Base-by-base conservation (phyloP, 2,888 invertebrate species). In the Xestia sexstrigata region DNA sequence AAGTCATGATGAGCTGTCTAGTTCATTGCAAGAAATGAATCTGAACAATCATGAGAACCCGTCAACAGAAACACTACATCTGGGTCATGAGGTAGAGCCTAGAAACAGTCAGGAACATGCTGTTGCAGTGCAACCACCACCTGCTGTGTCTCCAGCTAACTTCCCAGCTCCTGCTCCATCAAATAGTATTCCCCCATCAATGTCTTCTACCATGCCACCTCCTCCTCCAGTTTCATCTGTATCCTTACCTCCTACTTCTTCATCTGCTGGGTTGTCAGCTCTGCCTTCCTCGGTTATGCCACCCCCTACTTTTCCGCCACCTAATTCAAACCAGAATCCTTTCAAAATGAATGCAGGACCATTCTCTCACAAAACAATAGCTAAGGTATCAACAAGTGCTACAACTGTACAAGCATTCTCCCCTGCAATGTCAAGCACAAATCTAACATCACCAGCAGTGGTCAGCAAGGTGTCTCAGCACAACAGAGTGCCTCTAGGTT, bases 281-380 rank as follows among this genome's bases (percentile, higher is more conserved):
- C 75, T 84, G 47, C 69, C 82, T 30, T 88, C 85, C 7, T 75
- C 90, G 39, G 73, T 89, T 63, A 76, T 91, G 39, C 93, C 93
- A 58, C 93, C 93, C 5, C 88, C 92, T 2, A 91, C 86, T 78
- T 91, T 93, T 71, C 92, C 93, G 11, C 89, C 92, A 17, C 79
- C 93, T 4, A 79, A 91, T 74, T 86, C 92, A 45, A 92, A 92
- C 62, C 93, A 92, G 68, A 97, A 96, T 87, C 97, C 97, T 8
- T 97, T 96, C 74, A 96, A 97, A 89, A 83, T 86, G 86, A 93
- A 94, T 90, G 91, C 95, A n/a, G 95, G 95, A 20, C 92, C 95
- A 39, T 94, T 97, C 83, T 96, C 97, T 11, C 97, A 97, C 88
- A 97, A 96, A 88, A 92, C 92, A 52, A 92, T 94, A 71, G 76